Evolutionary conservation across 1,140 invertebrate genomes (phyloP), one percentile per base, ranked within the genome.

Genomic region (Phthorimaea operculella): DNA sequence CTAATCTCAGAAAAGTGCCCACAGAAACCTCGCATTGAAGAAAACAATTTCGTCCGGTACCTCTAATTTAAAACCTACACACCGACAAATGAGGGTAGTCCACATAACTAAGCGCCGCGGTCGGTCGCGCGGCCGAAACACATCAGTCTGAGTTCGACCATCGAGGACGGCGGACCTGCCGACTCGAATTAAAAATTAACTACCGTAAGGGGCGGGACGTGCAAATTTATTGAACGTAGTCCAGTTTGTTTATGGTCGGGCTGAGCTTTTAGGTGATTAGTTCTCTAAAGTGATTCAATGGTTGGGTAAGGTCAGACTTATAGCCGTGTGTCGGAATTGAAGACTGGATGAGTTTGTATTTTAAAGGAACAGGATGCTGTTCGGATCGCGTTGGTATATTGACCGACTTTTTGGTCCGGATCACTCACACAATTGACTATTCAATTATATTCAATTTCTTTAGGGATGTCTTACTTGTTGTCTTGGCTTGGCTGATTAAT

Each of bases 51-150:
- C 10, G 36, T n/a, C 10, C 36, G 10, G 18, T 58, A 70, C 65
- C 66, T 67, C 72, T 72, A 71, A 77, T 80, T 76, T 78, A 77
- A 76, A 78, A 79, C 60, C 62, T 64, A 63, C 62, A 48, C 50
- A 42, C 47, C 55, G 71, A 80, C 66, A 78, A 80, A 83, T 83
- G 77, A 76, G 70, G 79, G 79, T 83, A 78, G 59, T 64, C 62
- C 44, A 57, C 61, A 72, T 80, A 83, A 83, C 63, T 79, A 78
- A 83, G 68, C 70, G 64, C 58, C 54, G 71, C 56, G 77, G 76
- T 80, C 71, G 33, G 56, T 58, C 48, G 39, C 52, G 44, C 54
- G 59, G 48, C 69, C 72, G 55, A 60, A 71, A 66, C 58, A 34
- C 62, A 70, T 72, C 67, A 72, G 58, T 72, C 67, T 62, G 33